A percentile compares a stretch with the other conserved stretches of the same genome.
Evolutionary conservation across 1,140 invertebrate genomes (phyloP).

Genomic region (Drosophila cardini): DNA sequence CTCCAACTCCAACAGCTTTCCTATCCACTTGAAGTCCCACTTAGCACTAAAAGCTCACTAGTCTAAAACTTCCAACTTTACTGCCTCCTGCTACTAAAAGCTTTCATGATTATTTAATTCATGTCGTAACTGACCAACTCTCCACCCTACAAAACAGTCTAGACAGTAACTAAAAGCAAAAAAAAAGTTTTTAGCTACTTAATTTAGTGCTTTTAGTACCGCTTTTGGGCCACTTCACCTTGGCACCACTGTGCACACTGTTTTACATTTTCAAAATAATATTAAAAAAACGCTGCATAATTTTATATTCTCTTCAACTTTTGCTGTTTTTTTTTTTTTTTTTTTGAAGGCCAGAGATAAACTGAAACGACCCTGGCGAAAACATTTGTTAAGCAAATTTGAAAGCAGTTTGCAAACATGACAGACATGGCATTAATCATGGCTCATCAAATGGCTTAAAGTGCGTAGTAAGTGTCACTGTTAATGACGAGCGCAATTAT

Average conservation of each 20-base stretch:
- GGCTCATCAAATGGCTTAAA: conserved; percentile 72
- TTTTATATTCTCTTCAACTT: conserved; percentile 2
- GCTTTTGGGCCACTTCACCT: conserved; percentile 6
- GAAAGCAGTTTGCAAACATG: conserved; percentile 60
- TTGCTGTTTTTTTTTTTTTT: too few species aligned
- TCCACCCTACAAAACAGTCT: not conserved
- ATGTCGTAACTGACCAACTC: conserved; percentile 1
- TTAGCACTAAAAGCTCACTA: too few species aligned
- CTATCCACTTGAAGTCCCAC: too few species aligned
- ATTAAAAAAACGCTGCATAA: conserved; percentile 23
- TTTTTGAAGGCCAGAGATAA: conserved; percentile 2
- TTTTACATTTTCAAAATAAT: not conserved
- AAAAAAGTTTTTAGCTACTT: conserved; percentile 3
- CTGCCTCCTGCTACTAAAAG: not conserved
- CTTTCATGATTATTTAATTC: conserved; percentile 9
- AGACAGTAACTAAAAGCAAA: conserved; percentile 4
- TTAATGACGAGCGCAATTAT: conserved; percentile 64
- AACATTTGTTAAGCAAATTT: conserved; percentile 76
- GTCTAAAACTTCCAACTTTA: too few species aligned
- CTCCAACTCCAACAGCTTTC: too few species aligned
- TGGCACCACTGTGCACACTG: conserved; percentile 24
- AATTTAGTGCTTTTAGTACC: not conserved
- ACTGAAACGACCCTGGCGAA: not conserved
- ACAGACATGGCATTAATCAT: conserved; percentile 72
- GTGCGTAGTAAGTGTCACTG: conserved; percentile 59